Percentiles rank a stretch among this genome's conserved stretches.
These are phyloP conservation scores for Anguilla japonica DNA, from an alignment of 2,113 vertebrate species.

Conservation along the genomic window DNA sequence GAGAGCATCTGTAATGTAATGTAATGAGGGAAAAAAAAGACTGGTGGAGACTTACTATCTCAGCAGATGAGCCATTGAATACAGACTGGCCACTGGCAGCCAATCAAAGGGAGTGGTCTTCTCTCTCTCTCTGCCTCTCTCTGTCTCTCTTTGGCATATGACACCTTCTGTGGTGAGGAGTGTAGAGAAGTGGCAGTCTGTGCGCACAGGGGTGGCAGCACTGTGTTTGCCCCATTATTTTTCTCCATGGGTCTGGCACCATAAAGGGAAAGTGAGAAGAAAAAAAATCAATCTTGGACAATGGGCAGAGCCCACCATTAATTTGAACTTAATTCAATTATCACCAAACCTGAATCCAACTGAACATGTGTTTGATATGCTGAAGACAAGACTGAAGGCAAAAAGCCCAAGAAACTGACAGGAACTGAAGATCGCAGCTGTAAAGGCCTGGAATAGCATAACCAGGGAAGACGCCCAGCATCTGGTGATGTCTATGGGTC, in stretches of 20 bases:
- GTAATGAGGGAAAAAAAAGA: background rate
- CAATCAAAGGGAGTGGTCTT: background rate
- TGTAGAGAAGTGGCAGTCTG: background rate
- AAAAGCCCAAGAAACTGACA: too few relatives aligned
- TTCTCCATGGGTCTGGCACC: too few relatives aligned
- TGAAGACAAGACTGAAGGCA: too few relatives aligned
- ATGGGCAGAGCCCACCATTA: background rate
- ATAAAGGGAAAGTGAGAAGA: too few relatives aligned
- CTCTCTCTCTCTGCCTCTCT: background rate
- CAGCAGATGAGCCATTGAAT: background rate
- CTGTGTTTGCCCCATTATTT: too few relatives aligned
- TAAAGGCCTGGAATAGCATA: too few relatives aligned
- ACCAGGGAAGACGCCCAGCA: too few relatives aligned
- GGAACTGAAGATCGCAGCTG: too few relatives aligned
- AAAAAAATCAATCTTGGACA: background rate
- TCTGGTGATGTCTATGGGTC: too few relatives aligned
- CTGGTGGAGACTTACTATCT: background rate
- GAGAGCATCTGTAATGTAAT: too few relatives aligned
- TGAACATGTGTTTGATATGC: too few relatives aligned
- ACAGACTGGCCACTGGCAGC: background rate
- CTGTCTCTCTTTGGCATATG: background rate
- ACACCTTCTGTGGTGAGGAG: slow-evolving; percentile 8
- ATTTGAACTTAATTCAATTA: background rate
- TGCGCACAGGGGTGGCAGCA: background rate
- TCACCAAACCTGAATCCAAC: background rate